A percentile compares a stretch with the other conserved stretches of the same genome.
Evolutionary conservation across 2,888 invertebrate species (phyloP).

Genomic region (Arctia plantaginis): DNA sequence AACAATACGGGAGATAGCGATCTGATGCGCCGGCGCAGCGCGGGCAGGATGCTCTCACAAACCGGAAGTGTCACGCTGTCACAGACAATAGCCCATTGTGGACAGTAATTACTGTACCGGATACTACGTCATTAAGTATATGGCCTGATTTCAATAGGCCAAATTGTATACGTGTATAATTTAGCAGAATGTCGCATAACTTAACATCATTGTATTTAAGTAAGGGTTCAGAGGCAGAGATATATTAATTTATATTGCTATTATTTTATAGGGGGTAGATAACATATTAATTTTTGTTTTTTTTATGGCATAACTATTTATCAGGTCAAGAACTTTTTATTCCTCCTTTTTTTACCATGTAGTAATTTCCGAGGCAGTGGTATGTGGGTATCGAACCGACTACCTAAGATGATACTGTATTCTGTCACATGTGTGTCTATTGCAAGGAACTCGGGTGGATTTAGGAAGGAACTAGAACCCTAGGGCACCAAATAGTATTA

Average conservation of each 20-base stretch:
- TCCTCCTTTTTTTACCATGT: no score
- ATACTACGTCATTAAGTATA: conserved; percentile 62
- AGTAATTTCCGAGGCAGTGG: no score
- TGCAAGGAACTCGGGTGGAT: no score
- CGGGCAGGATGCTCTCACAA: conserved; percentile 65
- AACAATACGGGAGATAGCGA: conserved; percentile 50
- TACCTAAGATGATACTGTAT: no score
- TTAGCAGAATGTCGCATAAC: background rate
- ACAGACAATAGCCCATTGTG: conserved; percentile 82
- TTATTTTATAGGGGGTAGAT: background rate
- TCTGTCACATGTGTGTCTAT: no score
- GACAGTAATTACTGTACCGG: conserved; percentile 69
- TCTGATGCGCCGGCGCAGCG: conserved; percentile 64
- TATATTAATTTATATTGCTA: no score
- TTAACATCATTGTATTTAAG: background rate
- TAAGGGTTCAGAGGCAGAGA: background rate
- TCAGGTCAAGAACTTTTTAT: no score
- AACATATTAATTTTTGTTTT: background rate
- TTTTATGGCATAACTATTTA: no score
- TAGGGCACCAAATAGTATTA: no score
- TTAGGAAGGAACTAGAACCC: no score
- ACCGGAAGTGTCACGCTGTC: conserved; percentile 73
- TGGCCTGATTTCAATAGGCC: conserved; percentile 53
- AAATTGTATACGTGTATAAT: conserved; percentile 34
- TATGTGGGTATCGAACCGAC: no score